Percentiles rank a stretch among this genome's conserved stretches.
Evolutionary conservation across 2,113 vertebrate species (phyloP).

Genomic region (Thoracochromis brauschi): DNA sequence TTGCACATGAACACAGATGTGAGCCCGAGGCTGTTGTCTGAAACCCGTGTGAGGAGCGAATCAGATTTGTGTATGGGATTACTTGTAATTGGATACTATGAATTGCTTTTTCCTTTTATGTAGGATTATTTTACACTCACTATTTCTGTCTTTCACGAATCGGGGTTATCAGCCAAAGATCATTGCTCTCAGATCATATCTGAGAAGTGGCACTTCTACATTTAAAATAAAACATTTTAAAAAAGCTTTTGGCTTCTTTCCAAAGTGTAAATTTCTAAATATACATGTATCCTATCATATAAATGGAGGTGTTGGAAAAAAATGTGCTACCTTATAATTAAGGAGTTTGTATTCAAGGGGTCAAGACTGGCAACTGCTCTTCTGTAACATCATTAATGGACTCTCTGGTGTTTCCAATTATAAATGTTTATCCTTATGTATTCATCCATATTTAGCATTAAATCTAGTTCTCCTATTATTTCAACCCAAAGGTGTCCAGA

Average conservation of each 20-base stretch:
- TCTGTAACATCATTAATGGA: neutral
- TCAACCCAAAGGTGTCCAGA: neutral
- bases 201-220: neutral
- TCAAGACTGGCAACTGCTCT: neutral
- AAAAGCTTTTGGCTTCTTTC: neutral
- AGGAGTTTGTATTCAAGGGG: neutral
- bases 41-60: neutral
- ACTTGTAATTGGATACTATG: neutral
- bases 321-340: neutral
- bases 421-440: neutral
- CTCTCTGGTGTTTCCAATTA: neutral
- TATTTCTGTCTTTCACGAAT: neutral
- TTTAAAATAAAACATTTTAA: accelerated
- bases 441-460: neutral
- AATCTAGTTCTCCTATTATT: neutral
- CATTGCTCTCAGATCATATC: neutral
- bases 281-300: neutral
- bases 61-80: neutral
- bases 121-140: neutral
- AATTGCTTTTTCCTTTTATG: neutral
- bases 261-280: neutral
- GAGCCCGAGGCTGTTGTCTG: neutral
- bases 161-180: neutral
- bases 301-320: neutral
- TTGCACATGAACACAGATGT: neutral